These are phyloP conservation scores for Brienomyrus longianalis DNA, from an alignment of 2,113 vertebrate genomes.

Conservation along the genomic window DNA sequence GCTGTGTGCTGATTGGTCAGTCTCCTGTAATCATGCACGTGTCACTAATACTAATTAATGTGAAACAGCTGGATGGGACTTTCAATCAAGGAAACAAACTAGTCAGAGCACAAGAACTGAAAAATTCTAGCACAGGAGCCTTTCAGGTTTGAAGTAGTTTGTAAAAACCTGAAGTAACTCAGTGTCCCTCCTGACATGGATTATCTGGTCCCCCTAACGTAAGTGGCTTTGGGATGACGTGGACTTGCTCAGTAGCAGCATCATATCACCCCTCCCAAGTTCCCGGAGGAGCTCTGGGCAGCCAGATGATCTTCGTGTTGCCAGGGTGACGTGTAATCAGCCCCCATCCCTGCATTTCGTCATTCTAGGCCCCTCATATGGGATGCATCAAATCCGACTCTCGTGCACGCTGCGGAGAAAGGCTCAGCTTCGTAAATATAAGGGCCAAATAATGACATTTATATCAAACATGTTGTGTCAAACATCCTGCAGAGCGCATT, in stretches of 20 bases:
- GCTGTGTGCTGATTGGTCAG: background rate
- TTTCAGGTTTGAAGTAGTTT: background rate
- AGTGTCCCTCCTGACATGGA: background rate
- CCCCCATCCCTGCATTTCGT: background rate
- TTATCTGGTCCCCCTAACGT: background rate
- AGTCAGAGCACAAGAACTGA: background rate
- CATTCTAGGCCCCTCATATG: background rate
- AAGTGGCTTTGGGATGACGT: background rate
- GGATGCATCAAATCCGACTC: background rate
- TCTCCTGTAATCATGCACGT: background rate
- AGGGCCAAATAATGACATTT: background rate
- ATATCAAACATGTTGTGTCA: background rate
- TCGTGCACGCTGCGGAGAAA: background rate
- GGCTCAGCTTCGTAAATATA: background rate
- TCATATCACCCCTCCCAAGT: background rate
- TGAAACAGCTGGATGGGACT: background rate
- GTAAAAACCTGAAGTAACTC: background rate
- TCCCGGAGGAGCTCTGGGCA: background rate
- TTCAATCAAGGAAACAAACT: background rate
- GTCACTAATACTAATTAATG: background rate
- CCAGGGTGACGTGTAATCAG: constrained; percentile 12
- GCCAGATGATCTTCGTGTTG: background rate
- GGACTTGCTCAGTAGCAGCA: background rate
- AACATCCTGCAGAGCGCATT: background rate
- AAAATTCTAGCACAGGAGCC: background rate